A percentile compares a stretch with the other conserved stretches of the same genome.
Evolutionary conservation across 2,113 vertebrate genomes (phyloP).

Genomic region (Vireo altiloquus): DNA sequence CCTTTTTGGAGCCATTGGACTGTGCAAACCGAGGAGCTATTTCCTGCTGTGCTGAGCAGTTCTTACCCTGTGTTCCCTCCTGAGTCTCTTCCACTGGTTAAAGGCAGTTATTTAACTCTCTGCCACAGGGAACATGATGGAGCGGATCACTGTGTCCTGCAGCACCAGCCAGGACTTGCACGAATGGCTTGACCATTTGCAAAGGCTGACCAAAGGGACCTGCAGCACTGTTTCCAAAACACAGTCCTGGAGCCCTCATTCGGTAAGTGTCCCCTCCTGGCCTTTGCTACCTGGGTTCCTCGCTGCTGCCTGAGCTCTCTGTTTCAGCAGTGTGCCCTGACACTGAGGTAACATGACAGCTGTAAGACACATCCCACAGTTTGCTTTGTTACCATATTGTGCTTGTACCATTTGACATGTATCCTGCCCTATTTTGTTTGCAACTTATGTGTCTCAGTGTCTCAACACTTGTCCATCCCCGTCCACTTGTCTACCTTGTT

Average conservation of each 20-base stretch:
- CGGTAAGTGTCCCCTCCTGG: slow-evolving; percentile 40
- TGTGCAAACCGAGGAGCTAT: not conserved
- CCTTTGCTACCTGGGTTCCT: not conserved
- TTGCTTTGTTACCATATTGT: not conserved
- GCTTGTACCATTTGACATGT: not conserved
- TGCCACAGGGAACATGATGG: slow-evolving; percentile 77
- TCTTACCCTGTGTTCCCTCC: not conserved
- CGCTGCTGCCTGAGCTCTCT: not conserved
- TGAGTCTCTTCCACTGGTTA: not conserved
- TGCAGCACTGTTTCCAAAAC: slow-evolving; percentile 79
- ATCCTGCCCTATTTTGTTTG: not conserved
- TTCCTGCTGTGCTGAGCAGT: not conserved
- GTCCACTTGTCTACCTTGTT: not conserved
- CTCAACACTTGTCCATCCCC: not conserved
- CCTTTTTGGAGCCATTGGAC: not conserved
- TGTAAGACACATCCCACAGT: not conserved
- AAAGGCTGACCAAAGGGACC: slow-evolving; percentile 83
- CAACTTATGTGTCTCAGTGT: not conserved
- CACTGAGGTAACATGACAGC: not conserved
- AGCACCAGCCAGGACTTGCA: slow-evolving; percentile 85
- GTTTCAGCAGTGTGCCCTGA: not conserved
- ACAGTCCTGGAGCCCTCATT: slow-evolving; percentile 70
- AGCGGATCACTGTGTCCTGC: slow-evolving; percentile 87
- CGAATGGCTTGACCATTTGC: slow-evolving; percentile 93
- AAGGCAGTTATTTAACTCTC: not conserved